Evolutionary conservation across 30 jellyfish, hydroid and myxozoan species (phyloP).

Genomic region (Sanderia malayensis): DNA sequence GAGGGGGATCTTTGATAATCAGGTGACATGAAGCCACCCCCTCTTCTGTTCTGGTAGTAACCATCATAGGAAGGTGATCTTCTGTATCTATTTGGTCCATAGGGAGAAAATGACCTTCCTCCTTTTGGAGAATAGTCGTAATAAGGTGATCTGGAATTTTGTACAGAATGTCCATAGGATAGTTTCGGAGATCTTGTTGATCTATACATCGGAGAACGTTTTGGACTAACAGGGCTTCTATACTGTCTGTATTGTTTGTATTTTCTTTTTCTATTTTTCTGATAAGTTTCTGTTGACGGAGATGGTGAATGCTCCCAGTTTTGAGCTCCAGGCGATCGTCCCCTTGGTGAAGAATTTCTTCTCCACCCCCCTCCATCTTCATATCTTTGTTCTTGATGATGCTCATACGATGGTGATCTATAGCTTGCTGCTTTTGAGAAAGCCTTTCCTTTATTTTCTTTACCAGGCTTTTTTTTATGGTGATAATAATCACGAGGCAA

Average conservation of each 20-base stretch:
- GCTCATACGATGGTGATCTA: slow-evolving; percentile 43
- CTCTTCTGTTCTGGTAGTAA: slow-evolving; percentile 32
- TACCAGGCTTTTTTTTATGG: slow-evolving; percentile 23
- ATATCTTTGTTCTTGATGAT: slow-evolving; percentile 27
- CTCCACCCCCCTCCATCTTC: slow-evolving; percentile 66
- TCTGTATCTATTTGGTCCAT: slow-evolving; percentile 41
- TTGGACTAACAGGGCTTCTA: slow-evolving; percentile 52
- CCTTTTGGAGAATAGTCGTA: slow-evolving; percentile 53
- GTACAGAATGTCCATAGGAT: slow-evolving; percentile 15
- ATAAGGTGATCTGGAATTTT: slow-evolving; percentile 41
- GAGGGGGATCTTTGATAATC: slow-evolving; percentile 61
- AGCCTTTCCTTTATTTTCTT: slow-evolving; percentile 33
- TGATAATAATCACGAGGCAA: slow-evolving; percentile 31
- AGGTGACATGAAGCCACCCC: slow-evolving; percentile 50
- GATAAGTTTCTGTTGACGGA: slow-evolving; percentile 28
- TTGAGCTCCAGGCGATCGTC: slow-evolving; percentile 57
- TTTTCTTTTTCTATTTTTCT: slow-evolving; percentile 47
- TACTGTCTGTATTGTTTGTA: slow-evolving; percentile 29
- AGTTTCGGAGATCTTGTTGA: slow-evolving; percentile 32
- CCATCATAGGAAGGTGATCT: slow-evolving; percentile 66
- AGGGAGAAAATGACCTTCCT: slow-evolving; percentile 51
- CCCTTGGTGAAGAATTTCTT: slow-evolving; percentile 30
- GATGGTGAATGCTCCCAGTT: slow-evolving; percentile 64
- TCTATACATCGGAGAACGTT: slow-evolving; percentile 53
- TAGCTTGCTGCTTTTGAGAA: slow-evolving; percentile 11